Conservation (phyloP, 1,140 invertebrate genomes). For the Drosophila tropicalis region DNA sequence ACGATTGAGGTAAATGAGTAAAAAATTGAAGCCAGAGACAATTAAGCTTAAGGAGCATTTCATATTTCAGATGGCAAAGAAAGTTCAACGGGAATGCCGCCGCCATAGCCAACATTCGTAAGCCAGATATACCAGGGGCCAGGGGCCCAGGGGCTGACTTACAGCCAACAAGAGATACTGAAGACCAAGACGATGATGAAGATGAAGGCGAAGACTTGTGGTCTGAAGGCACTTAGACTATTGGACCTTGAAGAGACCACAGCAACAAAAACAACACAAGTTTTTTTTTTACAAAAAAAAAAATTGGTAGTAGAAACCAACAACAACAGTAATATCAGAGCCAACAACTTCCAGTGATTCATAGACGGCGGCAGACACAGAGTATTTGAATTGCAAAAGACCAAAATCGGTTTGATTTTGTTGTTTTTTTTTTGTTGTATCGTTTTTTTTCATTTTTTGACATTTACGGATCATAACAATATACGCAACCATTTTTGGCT, state of each 20-base stretch:
- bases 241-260: conserved; percentile 60
- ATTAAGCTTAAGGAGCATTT: conserved; percentile 82
- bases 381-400: conserved; percentile 76
- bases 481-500: conserved; percentile 76
- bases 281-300: no score
- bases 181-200: conserved; percentile 31
- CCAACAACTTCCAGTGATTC: conserved; percentile 41
- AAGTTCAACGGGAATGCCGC: conserved; percentile 55
- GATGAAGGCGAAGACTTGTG: conserved; percentile 39
- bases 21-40: conserved; percentile 73
- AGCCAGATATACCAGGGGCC: no score
- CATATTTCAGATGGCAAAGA: conserved; percentile 67
- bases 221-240: conserved; percentile 51
- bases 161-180: conserved; percentile 36
- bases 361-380: conserved; percentile 35
- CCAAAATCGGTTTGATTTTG: conserved; percentile 48
- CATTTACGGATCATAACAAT: conserved; percentile 83
- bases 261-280: conserved; percentile 25
- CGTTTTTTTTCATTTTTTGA: conserved; percentile 54
- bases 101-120: conserved; percentile 24
- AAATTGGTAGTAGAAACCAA: conserved; percentile 22
- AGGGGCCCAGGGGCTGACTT: conserved; percentile 56
- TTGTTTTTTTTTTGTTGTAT: background rate
- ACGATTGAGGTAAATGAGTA: conserved; percentile 66
- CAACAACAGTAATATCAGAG: conserved; percentile 24